Evolutionary conservation across 2,888 invertebrate species (phyloP), one percentile per base, ranked within the genome.

Genomic region (Electrophaes corylata): DNA sequence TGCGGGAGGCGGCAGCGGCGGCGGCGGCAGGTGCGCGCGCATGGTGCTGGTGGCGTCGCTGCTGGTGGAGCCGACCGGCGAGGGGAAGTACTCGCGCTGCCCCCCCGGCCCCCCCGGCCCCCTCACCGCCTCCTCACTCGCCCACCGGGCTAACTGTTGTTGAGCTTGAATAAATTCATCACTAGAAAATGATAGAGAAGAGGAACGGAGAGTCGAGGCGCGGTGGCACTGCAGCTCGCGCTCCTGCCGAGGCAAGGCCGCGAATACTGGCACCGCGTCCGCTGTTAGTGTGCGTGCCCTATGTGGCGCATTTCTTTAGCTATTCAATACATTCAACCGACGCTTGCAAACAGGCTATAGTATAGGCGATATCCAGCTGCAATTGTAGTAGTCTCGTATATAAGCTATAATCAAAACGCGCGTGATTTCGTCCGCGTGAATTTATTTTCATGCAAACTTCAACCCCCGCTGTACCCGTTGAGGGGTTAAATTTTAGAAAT

Each of bases 121-220:
- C 92, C 93, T 41, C 89, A 94, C 93, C 88, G 93, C 93, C 92
- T 96, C 96, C 93, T 96, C 96, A 96, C 96, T 97, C 94, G 96
- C 96, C 96, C 96, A 96, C 94, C 96, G 96, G 95, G 96, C 96
- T 96, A 96, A 95, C 94, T 96, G 96, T 96, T 96, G 96, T 96
- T 96, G 97, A 96, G 97, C 96, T 96, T 97, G 96, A 96, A 96
- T 96, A 96, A 96, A 97, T 95, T 96, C 96, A 96, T 96, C 96
- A 96, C 96, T 97, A 96, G 95, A 96, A 96, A 96, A 96, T 95
- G 96, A 95, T 94, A 95, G 95, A 89, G 94, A 93, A 94, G 94
- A 94, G 94, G 93, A 93, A 94, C 94, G 94, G 94, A 94, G 92
- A 92, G 93, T 92, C 92, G 80, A 76, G 79, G 85, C 76, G 76